Conservation (phyloP, 23 tunicate genomes). For the Trididemnum nubilum region DNA sequence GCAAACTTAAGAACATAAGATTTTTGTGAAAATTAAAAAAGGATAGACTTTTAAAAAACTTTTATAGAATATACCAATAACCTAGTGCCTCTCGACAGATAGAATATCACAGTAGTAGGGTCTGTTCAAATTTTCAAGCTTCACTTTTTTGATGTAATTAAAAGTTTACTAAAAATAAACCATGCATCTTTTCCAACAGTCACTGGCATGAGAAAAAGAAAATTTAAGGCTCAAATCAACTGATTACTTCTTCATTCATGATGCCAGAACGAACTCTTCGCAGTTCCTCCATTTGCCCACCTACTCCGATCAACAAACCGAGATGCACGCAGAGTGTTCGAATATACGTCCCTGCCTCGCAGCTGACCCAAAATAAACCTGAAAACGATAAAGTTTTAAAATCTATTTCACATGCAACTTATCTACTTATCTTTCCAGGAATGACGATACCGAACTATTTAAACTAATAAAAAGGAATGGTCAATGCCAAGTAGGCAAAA, state of each 20-base stretch:
- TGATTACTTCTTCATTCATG: conserved; percentile 80
- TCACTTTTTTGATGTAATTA: too few species aligned
- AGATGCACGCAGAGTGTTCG: conserved; percentile 98
- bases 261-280: conserved; percentile 98
- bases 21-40: background rate
- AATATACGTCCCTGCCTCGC: conserved; percentile 99
- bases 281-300: conserved; percentile 98
- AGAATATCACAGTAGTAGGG: too few species aligned
- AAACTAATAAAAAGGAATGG: too few species aligned
- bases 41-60: too few species aligned
- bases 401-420: background rate
- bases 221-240: too few species aligned
- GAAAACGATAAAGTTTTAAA: background rate
- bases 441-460: background rate
- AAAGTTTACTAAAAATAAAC: too few species aligned
- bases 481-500: too few species aligned
- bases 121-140: too few species aligned
- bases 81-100: too few species aligned
- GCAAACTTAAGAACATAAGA: background rate
- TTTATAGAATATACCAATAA: too few species aligned
- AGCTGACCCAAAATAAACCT: conserved; percentile 99
- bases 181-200: too few species aligned
- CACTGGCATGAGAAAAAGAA: too few species aligned
- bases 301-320: conserved; percentile 91
- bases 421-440: background rate